Percentiles rank a stretch among this genome's conserved stretches.
Conservation (phyloP, 2,797 vertebrate genomes). For the Eurystomus glaucurus region DNA sequence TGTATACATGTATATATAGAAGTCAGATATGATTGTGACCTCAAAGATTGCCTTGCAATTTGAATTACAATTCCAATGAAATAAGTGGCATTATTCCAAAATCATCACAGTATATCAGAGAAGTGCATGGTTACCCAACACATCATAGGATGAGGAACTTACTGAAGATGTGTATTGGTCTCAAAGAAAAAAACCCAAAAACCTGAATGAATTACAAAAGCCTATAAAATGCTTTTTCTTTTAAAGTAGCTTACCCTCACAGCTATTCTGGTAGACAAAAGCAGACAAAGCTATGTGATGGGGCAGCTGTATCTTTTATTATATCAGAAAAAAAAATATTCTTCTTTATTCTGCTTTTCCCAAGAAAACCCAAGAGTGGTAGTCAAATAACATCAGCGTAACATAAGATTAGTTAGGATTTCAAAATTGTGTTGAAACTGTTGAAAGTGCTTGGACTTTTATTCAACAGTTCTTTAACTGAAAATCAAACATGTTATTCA, state of each 20-base stretch:
- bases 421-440: slow-evolving; percentile 9
- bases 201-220: not conserved
- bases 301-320: not conserved
- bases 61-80: not conserved
- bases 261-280: not conserved
- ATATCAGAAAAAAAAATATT: not conserved
- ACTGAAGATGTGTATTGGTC: not conserved
- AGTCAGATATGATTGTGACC: not conserved
- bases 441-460: slow-evolving; percentile 10
- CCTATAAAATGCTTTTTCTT: not conserved
- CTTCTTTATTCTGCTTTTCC: not conserved
- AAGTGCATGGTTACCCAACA: not conserved
- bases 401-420: not conserved
- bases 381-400: slow-evolving; percentile 10
- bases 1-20: not conserved
- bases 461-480: not conserved
- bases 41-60: not conserved
- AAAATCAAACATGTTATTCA: slow-evolving; percentile 21
- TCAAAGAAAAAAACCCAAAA: not conserved
- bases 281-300: not conserved
- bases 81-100: not conserved
- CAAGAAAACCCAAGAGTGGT: not conserved
- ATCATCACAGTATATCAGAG: not conserved
- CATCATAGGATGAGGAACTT: not conserved
- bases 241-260: not conserved